Evolutionary conservation across 1,140 invertebrate species (phyloP).

Genomic region (Antheraea mylitta): DNA sequence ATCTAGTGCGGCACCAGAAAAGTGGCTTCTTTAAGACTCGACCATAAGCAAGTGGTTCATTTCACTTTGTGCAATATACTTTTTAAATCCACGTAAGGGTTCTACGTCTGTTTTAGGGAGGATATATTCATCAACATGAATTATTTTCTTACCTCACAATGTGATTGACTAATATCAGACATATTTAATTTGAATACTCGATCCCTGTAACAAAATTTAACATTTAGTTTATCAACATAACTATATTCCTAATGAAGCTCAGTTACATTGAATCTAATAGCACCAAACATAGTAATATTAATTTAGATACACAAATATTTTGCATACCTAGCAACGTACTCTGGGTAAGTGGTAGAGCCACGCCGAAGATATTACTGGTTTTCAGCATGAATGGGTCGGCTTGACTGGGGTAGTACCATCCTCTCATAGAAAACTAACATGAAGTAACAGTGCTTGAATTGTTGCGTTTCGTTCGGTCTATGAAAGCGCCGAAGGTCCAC

Average conservation of each 20-base stretch:
- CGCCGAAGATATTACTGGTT: no score
- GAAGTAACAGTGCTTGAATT: no score
- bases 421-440: no score
- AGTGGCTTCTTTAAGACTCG: conserved; percentile 37
- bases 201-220: conserved; percentile 81
- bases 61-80: conserved; percentile 31
- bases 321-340: no score
- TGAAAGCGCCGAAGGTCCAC: no score
- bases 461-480: no score
- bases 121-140: background rate
- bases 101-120: background rate
- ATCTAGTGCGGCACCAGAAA: conserved; percentile 34
- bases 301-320: no score
- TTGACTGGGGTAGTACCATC: no score
- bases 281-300: no score
- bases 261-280: background rate
- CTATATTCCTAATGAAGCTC: background rate
- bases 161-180: conserved; percentile 85
- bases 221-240: background rate
- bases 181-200: conserved; percentile 84
- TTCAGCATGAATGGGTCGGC: no score
- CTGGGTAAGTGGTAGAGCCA: no score
- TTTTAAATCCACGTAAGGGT: conserved; percentile 15
- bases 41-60: conserved; percentile 34
- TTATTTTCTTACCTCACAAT: conserved; percentile 82